Conservation (phyloP, 2,888 invertebrate genomes). For the Brachyptera risi region DNA sequence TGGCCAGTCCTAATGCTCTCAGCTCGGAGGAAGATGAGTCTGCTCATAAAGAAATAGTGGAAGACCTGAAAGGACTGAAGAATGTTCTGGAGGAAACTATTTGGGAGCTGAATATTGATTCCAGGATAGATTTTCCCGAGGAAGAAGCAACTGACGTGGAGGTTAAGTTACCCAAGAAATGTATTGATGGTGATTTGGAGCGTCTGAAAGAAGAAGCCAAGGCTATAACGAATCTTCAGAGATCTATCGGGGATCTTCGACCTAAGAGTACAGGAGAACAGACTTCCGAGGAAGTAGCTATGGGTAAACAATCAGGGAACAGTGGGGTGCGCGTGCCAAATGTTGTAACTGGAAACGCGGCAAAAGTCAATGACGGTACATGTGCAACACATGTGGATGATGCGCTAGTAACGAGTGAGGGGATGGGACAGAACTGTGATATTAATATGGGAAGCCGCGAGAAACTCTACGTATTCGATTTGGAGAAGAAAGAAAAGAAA, state of each 20-base stretch:
- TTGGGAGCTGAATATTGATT: slow-evolving; percentile 21
- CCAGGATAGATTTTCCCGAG: slow-evolving; percentile 30
- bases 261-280: no score
- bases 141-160: no score
- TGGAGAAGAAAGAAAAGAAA: slow-evolving; percentile 31
- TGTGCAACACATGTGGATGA: not conserved
- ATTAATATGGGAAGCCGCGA: not conserved
- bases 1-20: slow-evolving; percentile 39
- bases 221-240: slow-evolving; percentile 23
- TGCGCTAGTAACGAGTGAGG: slow-evolving; percentile 19
- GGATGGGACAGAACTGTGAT: slow-evolving; percentile 18
- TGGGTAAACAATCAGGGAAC: no score
- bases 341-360: no score
- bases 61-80: slow-evolving; percentile 44
- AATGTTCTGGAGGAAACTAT: slow-evolving; percentile 36
- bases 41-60: no score
- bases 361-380: no score
- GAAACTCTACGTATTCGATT: no score
- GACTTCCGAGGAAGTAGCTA: no score
- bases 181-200: slow-evolving; percentile 36
- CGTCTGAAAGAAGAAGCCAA: slow-evolving; percentile 33
- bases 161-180: no score
- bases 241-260: slow-evolving; percentile 5
- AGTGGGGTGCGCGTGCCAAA: no score
- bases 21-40: slow-evolving; percentile 37